Evolutionary conservation across 2,888 invertebrate species (phyloP).

Genomic region (Ennomos fuscantarius): DNA sequence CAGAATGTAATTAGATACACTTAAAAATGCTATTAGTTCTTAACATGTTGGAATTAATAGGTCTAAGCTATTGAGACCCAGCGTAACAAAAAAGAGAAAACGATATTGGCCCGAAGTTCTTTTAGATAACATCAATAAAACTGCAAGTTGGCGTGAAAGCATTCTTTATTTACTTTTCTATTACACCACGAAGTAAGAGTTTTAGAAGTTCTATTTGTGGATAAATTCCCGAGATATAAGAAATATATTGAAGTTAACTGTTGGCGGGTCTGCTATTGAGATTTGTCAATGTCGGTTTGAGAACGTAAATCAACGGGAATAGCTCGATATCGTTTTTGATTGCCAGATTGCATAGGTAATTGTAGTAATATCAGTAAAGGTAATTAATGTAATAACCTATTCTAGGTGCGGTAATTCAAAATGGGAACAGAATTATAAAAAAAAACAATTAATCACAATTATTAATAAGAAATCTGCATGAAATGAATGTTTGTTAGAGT

Average conservation of each 20-base stretch:
- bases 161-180: slow-evolving; percentile 20
- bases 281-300: slow-evolving; percentile 11
- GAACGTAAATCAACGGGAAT: slow-evolving; percentile 17
- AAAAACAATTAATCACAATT: no score
- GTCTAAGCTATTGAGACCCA: slow-evolving; percentile 1
- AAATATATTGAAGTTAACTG: slow-evolving; percentile 22
- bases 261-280: slow-evolving; percentile 15
- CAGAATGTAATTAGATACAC: slow-evolving; percentile 8
- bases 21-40: slow-evolving; percentile 3
- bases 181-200: slow-evolving; percentile 14
- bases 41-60: slow-evolving; percentile 5
- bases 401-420: no score
- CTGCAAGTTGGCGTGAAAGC: slow-evolving; percentile 12
- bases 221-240: slow-evolving; percentile 20
- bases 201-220: slow-evolving; percentile 14
- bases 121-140: slow-evolving; percentile 9
- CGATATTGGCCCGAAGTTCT: slow-evolving; percentile 5
- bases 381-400: no score
- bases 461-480: no score
- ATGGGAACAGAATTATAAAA: no score
- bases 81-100: slow-evolving; percentile 8
- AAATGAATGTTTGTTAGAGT: no score
- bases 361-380: no score
- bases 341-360: no score
- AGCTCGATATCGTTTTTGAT: slow-evolving; percentile 7